These are phyloP conservation scores for Brachionus paranguensis DNA, from an alignment of 1,140 invertebrate genomes.

Conservation along the genomic window DNA sequence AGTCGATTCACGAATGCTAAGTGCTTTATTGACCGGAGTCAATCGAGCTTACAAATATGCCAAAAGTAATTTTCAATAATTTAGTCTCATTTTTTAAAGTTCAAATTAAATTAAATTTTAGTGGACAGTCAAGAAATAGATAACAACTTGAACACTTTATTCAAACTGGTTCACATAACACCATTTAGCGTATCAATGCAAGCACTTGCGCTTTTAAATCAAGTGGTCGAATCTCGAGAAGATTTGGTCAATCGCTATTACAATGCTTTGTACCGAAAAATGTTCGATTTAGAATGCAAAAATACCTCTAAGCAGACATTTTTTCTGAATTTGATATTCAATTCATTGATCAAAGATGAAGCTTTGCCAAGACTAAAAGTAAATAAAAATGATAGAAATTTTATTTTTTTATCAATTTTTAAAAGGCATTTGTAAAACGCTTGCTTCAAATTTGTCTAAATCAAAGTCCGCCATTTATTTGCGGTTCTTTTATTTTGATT, in stretches of 20 bases:
- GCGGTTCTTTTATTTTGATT: slow-evolving; percentile 71
- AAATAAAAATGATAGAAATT: neutral
- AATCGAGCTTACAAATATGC: slow-evolving; percentile 77
- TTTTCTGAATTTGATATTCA: slow-evolving; percentile 78
- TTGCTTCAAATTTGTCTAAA: slow-evolving; percentile 68
- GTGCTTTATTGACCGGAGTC: slow-evolving; percentile 76
- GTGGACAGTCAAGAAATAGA: slow-evolving; percentile 58
- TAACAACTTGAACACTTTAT: slow-evolving; percentile 74
- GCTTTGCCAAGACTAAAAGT: slow-evolving; percentile 64
- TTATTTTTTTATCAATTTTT: neutral
- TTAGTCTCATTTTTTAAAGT: neutral
- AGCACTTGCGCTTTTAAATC: slow-evolving; percentile 76
- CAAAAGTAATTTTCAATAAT: slow-evolving; percentile 54
- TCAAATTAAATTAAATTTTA: slow-evolving; percentile 41
- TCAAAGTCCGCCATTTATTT: slow-evolving; percentile 63
- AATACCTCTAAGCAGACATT: slow-evolving; percentile 70
- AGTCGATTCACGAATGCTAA: slow-evolving; percentile 83
- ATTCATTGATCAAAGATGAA: slow-evolving; percentile 72
- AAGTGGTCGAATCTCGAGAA: slow-evolving; percentile 65
- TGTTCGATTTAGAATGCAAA: slow-evolving; percentile 69
- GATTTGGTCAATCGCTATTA: slow-evolving; percentile 69
- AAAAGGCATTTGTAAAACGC: slow-evolving; percentile 75
- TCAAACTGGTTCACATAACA: slow-evolving; percentile 75
- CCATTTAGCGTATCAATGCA: slow-evolving; percentile 75
- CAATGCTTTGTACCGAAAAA: slow-evolving; percentile 76